These are phyloP conservation scores for Budorcas taxicolor DNA, from an alignment of 2,113 vertebrate genomes.

Conservation along the genomic window DNA sequence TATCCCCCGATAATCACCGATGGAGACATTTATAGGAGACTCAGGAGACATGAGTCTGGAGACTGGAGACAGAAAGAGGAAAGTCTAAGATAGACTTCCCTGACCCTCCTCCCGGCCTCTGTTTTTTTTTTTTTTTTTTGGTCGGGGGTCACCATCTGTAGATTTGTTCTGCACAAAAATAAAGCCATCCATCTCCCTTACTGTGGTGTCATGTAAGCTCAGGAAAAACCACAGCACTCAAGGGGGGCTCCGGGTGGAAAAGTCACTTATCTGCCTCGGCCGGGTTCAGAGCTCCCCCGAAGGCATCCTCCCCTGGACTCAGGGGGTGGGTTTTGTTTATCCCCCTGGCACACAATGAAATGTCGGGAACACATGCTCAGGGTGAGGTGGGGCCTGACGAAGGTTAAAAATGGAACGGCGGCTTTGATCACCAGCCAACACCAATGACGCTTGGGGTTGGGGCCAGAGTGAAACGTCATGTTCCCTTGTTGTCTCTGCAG, in stretches of 20 bases:
- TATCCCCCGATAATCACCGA: not conserved
- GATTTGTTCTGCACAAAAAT: conserved; percentile 74
- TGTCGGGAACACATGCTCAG: conserved; percentile 81
- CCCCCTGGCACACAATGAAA: conserved; percentile 84
- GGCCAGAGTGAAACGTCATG: conserved; percentile 65
- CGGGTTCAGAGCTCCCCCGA: conserved; percentile 67
- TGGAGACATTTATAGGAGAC: not conserved
- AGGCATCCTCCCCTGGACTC: conserved; percentile 78
- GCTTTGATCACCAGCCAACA: conserved; percentile 83
- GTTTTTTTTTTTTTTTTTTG: not conserved
- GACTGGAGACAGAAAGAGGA: not conserved
- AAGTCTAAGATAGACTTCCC: not conserved
- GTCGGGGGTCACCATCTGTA: conserved; percentile 67
- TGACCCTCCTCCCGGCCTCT: not conserved
- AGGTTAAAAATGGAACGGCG: conserved; percentile 80
- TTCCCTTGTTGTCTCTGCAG: conserved; percentile 59
- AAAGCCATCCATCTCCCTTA: conserved; percentile 77
- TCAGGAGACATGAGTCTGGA: not conserved
- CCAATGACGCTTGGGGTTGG: conserved; percentile 70
- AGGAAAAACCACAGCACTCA: conserved; percentile 68
- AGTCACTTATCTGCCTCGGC: conserved; percentile 76
- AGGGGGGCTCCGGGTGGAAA: conserved; percentile 69
- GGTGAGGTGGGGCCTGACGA: conserved; percentile 79
- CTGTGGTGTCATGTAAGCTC: conserved; percentile 60
- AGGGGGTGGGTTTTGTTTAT: conserved; percentile 84